phyloP scores from a whole-genome alignment of 2,113 vertebrate species.

The Crotalus helleri region DNA sequence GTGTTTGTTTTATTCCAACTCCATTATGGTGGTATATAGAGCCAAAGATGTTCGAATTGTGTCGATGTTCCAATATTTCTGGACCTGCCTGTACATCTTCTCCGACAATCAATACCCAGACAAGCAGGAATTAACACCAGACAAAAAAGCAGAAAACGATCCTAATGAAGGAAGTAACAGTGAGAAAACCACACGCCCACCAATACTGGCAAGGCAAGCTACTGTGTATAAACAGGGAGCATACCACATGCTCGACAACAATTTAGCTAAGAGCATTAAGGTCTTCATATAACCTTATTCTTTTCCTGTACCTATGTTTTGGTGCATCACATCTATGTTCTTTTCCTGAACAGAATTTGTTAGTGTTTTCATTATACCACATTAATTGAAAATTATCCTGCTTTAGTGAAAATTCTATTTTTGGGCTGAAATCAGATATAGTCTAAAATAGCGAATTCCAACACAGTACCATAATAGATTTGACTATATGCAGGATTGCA shows the following conservation, averaged over 20 bases:
- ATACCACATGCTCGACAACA: not conserved
- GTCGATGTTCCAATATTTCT: too few species aligned
- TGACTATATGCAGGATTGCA: not conserved
- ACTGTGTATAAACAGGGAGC: not conserved
- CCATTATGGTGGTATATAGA: too few species aligned
- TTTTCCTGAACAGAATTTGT: not conserved
- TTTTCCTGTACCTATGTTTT: not conserved
- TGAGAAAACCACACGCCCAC: not conserved
- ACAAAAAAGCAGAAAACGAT: not conserved
- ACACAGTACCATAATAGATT: not conserved
- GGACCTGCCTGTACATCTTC: not conserved
- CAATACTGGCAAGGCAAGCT: not conserved
- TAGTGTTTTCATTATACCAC: not conserved
- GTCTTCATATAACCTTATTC: not conserved
- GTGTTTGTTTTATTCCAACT: too few species aligned
- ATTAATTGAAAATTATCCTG: not conserved
- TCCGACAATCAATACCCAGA: not conserved
- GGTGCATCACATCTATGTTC: not conserved
- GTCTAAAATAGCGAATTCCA: not conserved
- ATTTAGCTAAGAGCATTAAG: not conserved
- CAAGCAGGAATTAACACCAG: not conserved
- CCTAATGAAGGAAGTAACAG: not conserved
- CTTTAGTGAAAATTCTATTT: not conserved
- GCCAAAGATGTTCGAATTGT: too few species aligned
- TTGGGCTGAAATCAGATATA: not conserved